phyloP scores from a whole-genome alignment of 2,888 invertebrate genomes.

The Philereme vetulata region DNA sequence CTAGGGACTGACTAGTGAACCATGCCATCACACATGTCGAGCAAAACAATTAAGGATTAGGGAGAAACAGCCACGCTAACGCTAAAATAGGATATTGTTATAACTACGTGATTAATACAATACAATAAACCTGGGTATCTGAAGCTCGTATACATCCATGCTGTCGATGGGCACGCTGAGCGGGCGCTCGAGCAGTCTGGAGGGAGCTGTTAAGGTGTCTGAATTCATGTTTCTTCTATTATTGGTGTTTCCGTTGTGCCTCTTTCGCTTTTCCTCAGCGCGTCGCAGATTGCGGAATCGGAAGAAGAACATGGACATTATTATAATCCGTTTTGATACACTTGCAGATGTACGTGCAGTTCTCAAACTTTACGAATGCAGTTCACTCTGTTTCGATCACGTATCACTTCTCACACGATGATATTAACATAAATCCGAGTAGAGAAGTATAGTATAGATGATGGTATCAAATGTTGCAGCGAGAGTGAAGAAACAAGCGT shows the following conservation, averaged over 20 bases:
- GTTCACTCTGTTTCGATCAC: slow-evolving; percentile 14
- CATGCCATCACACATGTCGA: too few relatives aligned
- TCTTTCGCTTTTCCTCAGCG: slow-evolving; percentile 86
- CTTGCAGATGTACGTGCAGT: slow-evolving; percentile 14
- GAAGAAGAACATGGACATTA: slow-evolving; percentile 98
- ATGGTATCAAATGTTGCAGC: too few relatives aligned
- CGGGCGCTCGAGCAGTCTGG: slow-evolving; percentile 92
- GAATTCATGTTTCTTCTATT: slow-evolving; percentile 62
- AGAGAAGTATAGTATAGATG: too few relatives aligned
- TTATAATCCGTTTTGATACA: slow-evolving; percentile 59
- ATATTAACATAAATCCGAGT: too few relatives aligned
- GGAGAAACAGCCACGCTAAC: not conserved
- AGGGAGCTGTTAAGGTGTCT: slow-evolving; percentile 89
- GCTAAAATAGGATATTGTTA: not conserved
- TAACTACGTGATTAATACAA: slow-evolving; percentile 6
- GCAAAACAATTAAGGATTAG: too few relatives aligned
- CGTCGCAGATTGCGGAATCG: slow-evolving; percentile 95
- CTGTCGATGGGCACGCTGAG: slow-evolving; percentile 94
- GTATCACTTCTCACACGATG: slow-evolving; percentile 5
- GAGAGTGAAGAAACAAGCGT: too few relatives aligned
- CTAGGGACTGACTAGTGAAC: too few relatives aligned
- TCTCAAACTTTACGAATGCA: not conserved
- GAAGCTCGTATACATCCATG: slow-evolving; percentile 95
- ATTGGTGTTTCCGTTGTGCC: slow-evolving; percentile 52
- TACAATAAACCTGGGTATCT: slow-evolving; percentile 93